Percentiles rank a stretch among this genome's conserved stretches.
Conservation (phyloP, 1,140 invertebrate genomes). For the Neotoxoptera formosana region DNA sequence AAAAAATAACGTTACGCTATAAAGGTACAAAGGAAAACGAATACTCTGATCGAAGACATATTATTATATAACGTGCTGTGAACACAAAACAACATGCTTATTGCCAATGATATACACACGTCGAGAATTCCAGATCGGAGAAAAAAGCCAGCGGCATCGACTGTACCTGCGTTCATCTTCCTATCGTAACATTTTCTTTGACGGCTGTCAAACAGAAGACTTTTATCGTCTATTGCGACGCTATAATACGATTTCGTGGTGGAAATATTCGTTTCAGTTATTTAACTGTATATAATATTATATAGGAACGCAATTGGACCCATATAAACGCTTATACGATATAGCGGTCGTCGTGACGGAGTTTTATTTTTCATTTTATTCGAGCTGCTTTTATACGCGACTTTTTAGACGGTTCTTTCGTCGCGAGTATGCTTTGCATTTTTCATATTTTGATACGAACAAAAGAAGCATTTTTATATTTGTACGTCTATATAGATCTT, state of each 20-base stretch:
- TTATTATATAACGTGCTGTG: conserved; percentile 11
- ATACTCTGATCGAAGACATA: background rate
- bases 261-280: conserved; percentile 17
- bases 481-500: background rate
- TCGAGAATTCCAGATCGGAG: background rate
- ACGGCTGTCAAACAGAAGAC: conserved; percentile 7
- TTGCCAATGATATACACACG: background rate
- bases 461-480: background rate
- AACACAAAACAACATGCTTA: background rate
- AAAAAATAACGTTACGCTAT: background rate
- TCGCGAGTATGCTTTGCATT: background rate
- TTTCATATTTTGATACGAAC: background rate
- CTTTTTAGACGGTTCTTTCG: background rate
- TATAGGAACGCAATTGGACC: background rate
- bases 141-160: background rate
- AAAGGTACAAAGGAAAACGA: background rate
- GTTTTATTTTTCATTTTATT: background rate
- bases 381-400: background rate
- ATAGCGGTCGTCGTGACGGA: background rate
- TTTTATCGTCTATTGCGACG: background rate
- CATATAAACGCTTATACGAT: background rate
- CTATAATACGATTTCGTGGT: background rate
- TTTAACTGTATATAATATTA: conserved; percentile 2
- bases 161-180: background rate
- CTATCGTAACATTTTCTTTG: conserved; percentile 1